Percentiles rank a stretch among this genome's conserved stretches.
Conservation (phyloP, 2,113 vertebrate species). For the Tupaia chinensis region DNA sequence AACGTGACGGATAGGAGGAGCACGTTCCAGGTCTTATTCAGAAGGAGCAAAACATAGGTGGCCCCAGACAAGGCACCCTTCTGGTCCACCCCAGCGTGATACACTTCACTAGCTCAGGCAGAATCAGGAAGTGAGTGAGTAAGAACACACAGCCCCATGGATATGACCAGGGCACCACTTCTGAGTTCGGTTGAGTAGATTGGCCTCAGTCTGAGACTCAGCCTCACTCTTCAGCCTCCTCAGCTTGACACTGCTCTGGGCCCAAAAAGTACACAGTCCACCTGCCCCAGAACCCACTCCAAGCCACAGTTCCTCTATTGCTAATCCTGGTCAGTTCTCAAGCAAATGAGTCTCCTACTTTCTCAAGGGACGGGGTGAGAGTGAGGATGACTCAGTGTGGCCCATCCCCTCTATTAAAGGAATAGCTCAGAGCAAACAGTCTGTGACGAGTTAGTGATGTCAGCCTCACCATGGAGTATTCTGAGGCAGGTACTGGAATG, state of each 20-base stretch:
- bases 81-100: neutral
- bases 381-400: constrained; percentile 51
- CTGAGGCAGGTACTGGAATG: neutral
- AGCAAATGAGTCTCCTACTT: neutral
- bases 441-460: neutral
- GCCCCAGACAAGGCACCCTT: neutral
- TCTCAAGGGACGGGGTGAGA: neutral
- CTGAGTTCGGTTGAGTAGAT: neutral
- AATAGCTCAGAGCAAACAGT: constrained; percentile 29
- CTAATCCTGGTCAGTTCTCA: neutral
- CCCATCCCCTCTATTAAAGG: constrained; percentile 17
- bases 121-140: constrained; percentile 28
- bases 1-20: neutral
- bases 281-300: neutral
- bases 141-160: neutral
- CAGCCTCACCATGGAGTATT: neutral
- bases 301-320: neutral
- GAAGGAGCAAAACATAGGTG: constrained; percentile 9
- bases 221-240: neutral
- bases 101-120: neutral
- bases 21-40: neutral
- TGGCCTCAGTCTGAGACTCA: neutral
- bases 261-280: neutral
- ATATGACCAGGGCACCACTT: neutral
- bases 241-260: neutral